Evolutionary conservation across 2,888 invertebrate genomes (phyloP), one percentile per base, ranked within the genome.

Genomic region (Monopis laevigella): DNA sequence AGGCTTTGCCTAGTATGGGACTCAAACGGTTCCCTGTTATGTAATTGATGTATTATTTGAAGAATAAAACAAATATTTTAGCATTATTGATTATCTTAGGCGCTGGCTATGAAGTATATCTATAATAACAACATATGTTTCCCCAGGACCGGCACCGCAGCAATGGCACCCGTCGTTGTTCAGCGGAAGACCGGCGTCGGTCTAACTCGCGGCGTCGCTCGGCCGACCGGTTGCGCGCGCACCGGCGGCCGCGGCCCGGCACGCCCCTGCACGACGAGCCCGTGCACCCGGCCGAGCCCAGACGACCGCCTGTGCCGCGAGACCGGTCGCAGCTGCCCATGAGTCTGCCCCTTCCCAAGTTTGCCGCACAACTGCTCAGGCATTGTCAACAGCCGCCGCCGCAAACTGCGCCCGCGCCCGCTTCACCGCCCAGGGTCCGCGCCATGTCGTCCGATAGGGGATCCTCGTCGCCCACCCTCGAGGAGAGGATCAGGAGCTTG

Each of bases 401-500:
- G 40, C 82, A 69, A 46, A 72, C 71, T 52, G 54, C 70, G 30
- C 84, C 85, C 2, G 84, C 87, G 19, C 86, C 87, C 0, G 85
- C 86, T 13, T 83, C 82, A 45, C 88, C 88, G 11, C 84, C 86
- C 27, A 83, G 86, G 4, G 85, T 90, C 39, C 88, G 90, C 4
- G 87, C 88, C 32, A 90, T 87, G 28, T 83, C 90, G 2, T 90
- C 90, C 49, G 91, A 91, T 13, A 89, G 89, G 58, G 87, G 85
- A 2, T 84, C 86, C 26, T 84, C 87, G 7, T 88, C 88, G 53
- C 91, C 92, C 1, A 88, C 90, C 10, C 83, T 97, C 50, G 96
- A 97, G 60, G 96, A 97, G 65, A 85, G 96, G 48, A 93, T 98
- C 54, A 88, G 92, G 49, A 93, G 91, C 40, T 83, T 98, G 43